Evolutionary conservation across 2,113 vertebrate species (phyloP), one percentile per base, ranked within the genome.

Genomic region (Psephotus haematonotus): DNA sequence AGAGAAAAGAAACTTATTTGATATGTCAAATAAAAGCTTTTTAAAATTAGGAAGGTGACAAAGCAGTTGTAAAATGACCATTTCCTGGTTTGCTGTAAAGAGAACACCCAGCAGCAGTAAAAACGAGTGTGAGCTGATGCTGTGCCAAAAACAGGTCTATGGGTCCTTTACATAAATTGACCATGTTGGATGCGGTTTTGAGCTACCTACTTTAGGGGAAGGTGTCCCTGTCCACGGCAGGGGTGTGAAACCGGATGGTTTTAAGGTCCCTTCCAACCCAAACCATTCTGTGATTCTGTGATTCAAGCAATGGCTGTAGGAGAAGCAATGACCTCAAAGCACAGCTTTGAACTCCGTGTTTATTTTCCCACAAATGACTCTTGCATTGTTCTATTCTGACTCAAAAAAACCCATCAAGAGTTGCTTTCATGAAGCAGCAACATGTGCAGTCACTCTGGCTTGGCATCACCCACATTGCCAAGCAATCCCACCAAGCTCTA

Each of bases 111-210:
- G 76, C 59, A 83, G 59, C 31, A 39, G 31, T 3, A 31, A 27
- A 5, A 33, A 27, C 2, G 0, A 39, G 35, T 0, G 17, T 0
- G 20, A 71, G n/a, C 55, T 43, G 68, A 23, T 60, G 17, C 22
- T 0, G 0, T 11, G 37, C 53, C 70, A 82, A 78, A 37, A 81
- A 19, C 2, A 2, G 41, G 6, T 44, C 69, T 5, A 0, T 18
- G 35, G 46, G 20, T 17, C 69, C n/a, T 31, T 1, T 5, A 1
- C 7, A 60, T 46, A 35, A 16, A 9, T 14, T 37, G 33, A 7
- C 33, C 33, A 59, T 10, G 22, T 23, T 35, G 57, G 20, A 59
- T 13, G 6, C 13, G 33, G 14, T 22, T 59, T 35, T 13, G 33
- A 35, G 14, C 33, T 24, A 59, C n/a, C n/a, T 59, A 10, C n/a